Evolutionary conservation across 2,888 invertebrate genomes (phyloP), one percentile per base, ranked within the genome.

Genomic region (Diachrysia chrysitis): DNA sequence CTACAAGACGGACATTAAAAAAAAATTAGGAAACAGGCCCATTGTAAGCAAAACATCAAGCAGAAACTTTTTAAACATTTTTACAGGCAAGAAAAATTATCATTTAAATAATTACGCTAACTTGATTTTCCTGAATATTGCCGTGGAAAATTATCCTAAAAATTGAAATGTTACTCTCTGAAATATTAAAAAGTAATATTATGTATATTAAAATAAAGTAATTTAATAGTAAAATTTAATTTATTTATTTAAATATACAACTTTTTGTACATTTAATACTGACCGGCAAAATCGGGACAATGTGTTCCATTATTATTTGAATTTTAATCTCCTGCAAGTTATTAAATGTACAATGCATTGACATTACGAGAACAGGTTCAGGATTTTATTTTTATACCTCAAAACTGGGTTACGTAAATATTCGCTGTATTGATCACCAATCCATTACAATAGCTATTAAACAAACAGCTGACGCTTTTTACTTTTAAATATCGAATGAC

Each of bases 321-420:
- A 32, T 32, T 32, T 32, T 0, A 32, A 32, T 32, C 10, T 3
- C 5, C 5, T 25, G 5, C 2, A 25, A 25, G 25, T 25, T 25
- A 25, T 25, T 3, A 25, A 25, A 25, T 25, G 5, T 25, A 3
- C 2, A 25, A 5, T 25, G 2, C 25, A 25, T 25, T 25, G 25
- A 25, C 25, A 25, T 25, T 25, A 10, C 10, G 10, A 32, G 3
- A 42, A 42, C 4, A n/a, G 5, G 6, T n/a, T n/a, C n/a, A 4
- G n/a, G n/a, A 7, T 42, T 42, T n/a, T n/a, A n/a, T 42, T 42
- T 42, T n/a, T 37, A 37, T n/a, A n/a, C 6, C 14, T 42, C n/a
- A 42, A 42, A 42, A 42, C 5, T 42, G 42, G 42, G 42, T n/a
- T n/a, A 42, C 42, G 42, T 42, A n/a, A n/a, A 42, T 42, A 42